A percentile compares a stretch with the other conserved stretches of the same genome.
These are phyloP conservation scores for Stenichneumon culpator DNA, from an alignment of 2,888 invertebrate species.

Conservation along the genomic window DNA sequence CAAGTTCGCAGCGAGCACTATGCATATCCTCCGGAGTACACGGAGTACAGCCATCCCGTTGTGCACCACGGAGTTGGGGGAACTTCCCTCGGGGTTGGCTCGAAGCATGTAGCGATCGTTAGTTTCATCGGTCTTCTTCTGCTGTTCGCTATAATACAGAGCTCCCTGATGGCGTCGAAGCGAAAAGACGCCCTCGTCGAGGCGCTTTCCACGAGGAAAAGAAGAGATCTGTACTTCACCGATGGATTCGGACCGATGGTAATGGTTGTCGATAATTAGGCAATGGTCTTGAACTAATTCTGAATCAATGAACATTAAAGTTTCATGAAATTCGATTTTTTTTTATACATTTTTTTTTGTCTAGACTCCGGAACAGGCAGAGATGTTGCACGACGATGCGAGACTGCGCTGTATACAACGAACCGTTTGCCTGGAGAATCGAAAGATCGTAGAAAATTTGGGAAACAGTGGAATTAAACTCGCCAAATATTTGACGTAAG, in stretches of 20 bases:
- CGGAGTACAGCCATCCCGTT: conserved; percentile 71
- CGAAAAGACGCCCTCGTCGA: conserved; percentile 80
- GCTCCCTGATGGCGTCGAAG: conserved; percentile 79
- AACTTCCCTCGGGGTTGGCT: conserved; percentile 75
- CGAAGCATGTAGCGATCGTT: conserved; percentile 82
- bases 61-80: conserved; percentile 69
- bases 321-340: background rate
- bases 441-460: conserved; percentile 77
- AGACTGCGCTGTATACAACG: conserved; percentile 82
- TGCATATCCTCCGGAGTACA: conserved; percentile 73
- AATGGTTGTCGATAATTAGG: conserved; percentile 9
- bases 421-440: conserved; percentile 81
- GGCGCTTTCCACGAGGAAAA: conserved; percentile 77
- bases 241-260: conserved; percentile 75
- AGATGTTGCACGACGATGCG: conserved; percentile 79
- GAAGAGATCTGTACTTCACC: conserved; percentile 76
- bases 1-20: conserved; percentile 75
- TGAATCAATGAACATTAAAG: background rate
- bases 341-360: background rate
- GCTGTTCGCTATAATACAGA: conserved; percentile 83
- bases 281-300: background rate
- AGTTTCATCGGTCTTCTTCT: conserved; percentile 83
- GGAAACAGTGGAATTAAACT: conserved; percentile 78
- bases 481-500: conserved; percentile 82
- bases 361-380: conserved; percentile 80